phyloP scores from a whole-genome alignment of 2,888 invertebrate genomes.

The Anodontia alba region DNA sequence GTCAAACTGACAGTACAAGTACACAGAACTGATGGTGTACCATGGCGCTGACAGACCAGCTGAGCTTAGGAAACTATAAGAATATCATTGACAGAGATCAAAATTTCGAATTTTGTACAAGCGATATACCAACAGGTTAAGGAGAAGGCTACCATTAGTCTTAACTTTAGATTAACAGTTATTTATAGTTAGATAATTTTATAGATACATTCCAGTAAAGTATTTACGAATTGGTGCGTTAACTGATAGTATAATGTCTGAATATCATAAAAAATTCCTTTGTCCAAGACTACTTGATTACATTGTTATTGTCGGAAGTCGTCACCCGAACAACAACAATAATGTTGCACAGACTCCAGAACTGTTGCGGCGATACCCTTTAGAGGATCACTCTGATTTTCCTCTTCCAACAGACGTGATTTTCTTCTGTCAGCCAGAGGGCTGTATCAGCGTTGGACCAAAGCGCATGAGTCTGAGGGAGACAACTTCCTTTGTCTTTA shows the following conservation, averaged over 20 bases:
- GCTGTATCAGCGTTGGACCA: slow-evolving; percentile 95
- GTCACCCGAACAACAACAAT: slow-evolving; percentile 87
- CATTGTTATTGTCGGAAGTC: slow-evolving; percentile 97
- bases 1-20: no score
- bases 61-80: neutral
- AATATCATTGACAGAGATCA: neutral
- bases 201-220: no score
- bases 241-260: slow-evolving; percentile 63
- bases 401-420: slow-evolving; percentile 99
- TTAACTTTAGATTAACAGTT: no score
- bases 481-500: slow-evolving; percentile 98
- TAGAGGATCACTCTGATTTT: slow-evolving; percentile 98
- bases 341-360: slow-evolving; percentile 92
- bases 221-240: no score
- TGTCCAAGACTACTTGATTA: slow-evolving; percentile 92
- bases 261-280: slow-evolving; percentile 84
- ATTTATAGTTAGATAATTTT: no score
- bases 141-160: no score
- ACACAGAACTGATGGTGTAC: neutral
- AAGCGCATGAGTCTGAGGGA: slow-evolving; percentile 90
- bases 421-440: slow-evolving; percentile 99
- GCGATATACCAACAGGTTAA: slow-evolving; percentile 11
- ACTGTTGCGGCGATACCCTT: slow-evolving; percentile 94
- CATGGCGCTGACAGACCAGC: neutral
- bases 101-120: neutral